Base-by-base conservation (phyloP, 2,113 vertebrate species). In the Etheostoma spectabile region DNA sequence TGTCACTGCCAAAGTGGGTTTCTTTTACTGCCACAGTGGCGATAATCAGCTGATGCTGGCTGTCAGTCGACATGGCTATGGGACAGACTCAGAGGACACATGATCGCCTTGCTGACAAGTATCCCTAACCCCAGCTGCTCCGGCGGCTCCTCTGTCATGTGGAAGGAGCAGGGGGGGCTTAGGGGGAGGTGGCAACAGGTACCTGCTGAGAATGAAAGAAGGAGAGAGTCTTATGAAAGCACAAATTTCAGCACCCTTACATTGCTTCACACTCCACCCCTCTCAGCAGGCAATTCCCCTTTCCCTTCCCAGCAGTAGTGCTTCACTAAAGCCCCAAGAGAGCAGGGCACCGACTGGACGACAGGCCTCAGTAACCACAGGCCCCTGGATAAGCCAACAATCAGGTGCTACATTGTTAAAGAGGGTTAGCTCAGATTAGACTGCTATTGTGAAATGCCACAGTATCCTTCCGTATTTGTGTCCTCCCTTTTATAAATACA, bases 1-100 rank as follows among this genome's bases (percentile, higher is more conserved):
- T 89, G 93, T 90, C 90, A 84, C 81, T 92, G 91, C 92, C 89
- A 89, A 93, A 87, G 87, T 78, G 80, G 92, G 88, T 84, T 94
- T 90, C 91, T 93, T 93, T 95, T 94, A 93, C 93, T 88, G 91
- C 88, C 88, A 77, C 89, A 73, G 68, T 85, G 89, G 93, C 84
- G 93, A 94, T 94, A 94, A 94, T 95, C 91, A 90, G 91, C 90
- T 93, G 92, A 94, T 94, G 91, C 92, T 92, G 92, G 91, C 93
- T 88, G 91, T 92, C 87, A 88, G 87, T 84, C 42, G 81, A 77
- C 73, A 63, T 85, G 85, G 86, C 89, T 70, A 45, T 48, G 79
- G 79, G 83, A 90, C 87, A 85, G 92, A 79, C 86, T 92, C 85
- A 85, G 85, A 88, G 81, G 90, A 91, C 77, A 93, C 88, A 72